Conservation (phyloP, 2,797 vertebrate genomes). For the Stomatorhinus walkeri region DNA sequence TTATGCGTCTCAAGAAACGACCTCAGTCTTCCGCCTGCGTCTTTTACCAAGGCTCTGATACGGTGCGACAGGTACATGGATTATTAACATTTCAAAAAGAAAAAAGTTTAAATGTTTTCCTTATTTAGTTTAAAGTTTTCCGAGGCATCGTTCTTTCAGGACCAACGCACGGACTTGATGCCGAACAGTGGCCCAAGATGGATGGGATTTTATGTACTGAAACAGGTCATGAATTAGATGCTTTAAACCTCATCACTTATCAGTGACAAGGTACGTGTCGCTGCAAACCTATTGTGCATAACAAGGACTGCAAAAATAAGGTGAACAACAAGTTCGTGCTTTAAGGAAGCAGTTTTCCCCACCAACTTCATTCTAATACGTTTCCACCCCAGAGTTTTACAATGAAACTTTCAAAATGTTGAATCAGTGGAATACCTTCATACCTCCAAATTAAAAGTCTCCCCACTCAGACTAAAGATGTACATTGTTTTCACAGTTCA, state of each 20-base stretch:
- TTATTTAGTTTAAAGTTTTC: not conserved
- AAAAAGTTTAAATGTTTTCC: not conserved
- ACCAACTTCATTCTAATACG: not conserved
- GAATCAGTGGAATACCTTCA: constrained; percentile 1
- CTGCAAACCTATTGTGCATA: not conserved
- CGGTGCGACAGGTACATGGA: not conserved
- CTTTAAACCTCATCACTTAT: constrained; percentile 8
- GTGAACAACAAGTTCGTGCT: not conserved
- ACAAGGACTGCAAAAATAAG: not conserved
- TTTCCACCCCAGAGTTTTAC: constrained; percentile 11
- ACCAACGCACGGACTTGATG: not conserved
- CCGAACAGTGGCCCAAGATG: not conserved
- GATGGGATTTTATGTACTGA: not conserved
- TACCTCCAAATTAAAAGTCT: constrained; percentile 16
- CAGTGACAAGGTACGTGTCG: not conserved
- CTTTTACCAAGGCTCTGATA: not conserved
- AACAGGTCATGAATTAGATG: not conserved
- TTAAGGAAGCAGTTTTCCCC: not conserved
- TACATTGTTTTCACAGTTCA: constrained; percentile 56
- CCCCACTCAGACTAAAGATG: constrained; percentile 53
- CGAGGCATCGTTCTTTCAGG: not conserved
- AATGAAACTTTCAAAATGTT: constrained; percentile 30
- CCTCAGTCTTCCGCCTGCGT: not conserved
- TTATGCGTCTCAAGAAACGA: not conserved
- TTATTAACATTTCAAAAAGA: not conserved